Evolutionary conservation across 2,888 invertebrate genomes (phyloP), one percentile per base, ranked within the genome.

Genomic region (Eupithecia abbreviata): DNA sequence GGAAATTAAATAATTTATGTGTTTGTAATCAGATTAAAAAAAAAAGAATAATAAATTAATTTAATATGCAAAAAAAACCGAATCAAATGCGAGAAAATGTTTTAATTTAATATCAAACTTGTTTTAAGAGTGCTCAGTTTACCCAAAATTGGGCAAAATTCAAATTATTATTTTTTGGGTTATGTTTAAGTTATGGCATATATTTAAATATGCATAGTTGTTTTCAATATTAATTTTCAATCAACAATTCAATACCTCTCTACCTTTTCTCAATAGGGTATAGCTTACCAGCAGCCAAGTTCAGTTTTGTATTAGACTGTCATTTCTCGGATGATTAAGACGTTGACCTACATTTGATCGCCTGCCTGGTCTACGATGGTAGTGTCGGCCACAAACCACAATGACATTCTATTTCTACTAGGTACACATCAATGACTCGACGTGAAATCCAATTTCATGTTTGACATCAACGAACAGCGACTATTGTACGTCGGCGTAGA

Each of bases 381-480:
- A 58, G n/a, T 2, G 55, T 58, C 18, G 58, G 18, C 18, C 58
- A 58, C 58, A 58, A 58, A 58, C 55, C 55, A 49, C 13, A 51
- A n/a, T 51, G 58, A 58, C 10, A 18, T 58, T 58, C 18, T 58
- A 58, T 4, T 9, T 58, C 18, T 18, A 58, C 51, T 51, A 58
- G 58, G 18, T 58, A 18, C 58, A 3, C 18, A 58, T 47, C 49
- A 49, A 69, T 41, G 49, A 41, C n/a, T 30, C 49, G 49, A 18
- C 49, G 30, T 88, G 86, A 91, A 91, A 91, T 92, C 89, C 85
- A 84, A 89, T 88, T 89, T 84, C 82, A 78, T 73, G 84, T 82
- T 81, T 85, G 86, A 85, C 84, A 85, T 87, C 89, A 10, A 62
- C 18, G 30, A 62, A 62, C 62, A 62, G 10, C 18, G 18, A 30